Evolutionary conservation across 2,888 invertebrate species (phyloP), one percentile per base, ranked within the genome.

Genomic region (Mactromeris polynyma): DNA sequence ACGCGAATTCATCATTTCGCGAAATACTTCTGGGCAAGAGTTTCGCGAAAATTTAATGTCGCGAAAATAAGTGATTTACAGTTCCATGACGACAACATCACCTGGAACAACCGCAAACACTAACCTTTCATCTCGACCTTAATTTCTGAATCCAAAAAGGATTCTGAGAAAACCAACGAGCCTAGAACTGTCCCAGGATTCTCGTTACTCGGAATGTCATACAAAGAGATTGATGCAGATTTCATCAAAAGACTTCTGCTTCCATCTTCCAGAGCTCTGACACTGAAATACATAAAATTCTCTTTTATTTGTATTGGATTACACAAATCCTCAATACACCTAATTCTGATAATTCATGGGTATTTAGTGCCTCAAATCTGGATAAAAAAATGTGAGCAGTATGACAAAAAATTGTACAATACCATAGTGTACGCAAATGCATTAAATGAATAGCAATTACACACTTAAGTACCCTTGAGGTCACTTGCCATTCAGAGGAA

Each of bases 61-160:
- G n/a, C n/a, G n/a, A n/a, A n/a, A n/a, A n/a, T n/a, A n/a, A n/a
- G n/a, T n/a, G n/a, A n/a, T n/a, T n/a, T n/a, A n/a, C n/a, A n/a
- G n/a, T n/a, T n/a, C n/a, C n/a, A n/a, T n/a, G n/a, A n/a, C n/a
- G n/a, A n/a, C n/a, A n/a, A n/a, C n/a, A n/a, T n/a, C n/a, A n/a
- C n/a, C n/a, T n/a, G n/a, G n/a, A 42, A 42, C 42, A 42, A 42
- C 2, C 14, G 19, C 2, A 26, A 64, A 26, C 0, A 85, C 87
- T 36, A 79, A 95, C 95, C 95, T 87, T 91, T 88, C 26, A 84
- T 82, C 73, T 91, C 80, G 17, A 95, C 91, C n/a, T 83, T 87
- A 38, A 96, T 92, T 33, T 92, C 91, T n/a, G 96, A 96, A 77
- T 96, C 95, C 14, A 96, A 87, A 91, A 96, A 96, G 9, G 95